Conservation (phyloP, 92 coral and sea anemone genomes). For the Galaxea fascicularis region DNA sequence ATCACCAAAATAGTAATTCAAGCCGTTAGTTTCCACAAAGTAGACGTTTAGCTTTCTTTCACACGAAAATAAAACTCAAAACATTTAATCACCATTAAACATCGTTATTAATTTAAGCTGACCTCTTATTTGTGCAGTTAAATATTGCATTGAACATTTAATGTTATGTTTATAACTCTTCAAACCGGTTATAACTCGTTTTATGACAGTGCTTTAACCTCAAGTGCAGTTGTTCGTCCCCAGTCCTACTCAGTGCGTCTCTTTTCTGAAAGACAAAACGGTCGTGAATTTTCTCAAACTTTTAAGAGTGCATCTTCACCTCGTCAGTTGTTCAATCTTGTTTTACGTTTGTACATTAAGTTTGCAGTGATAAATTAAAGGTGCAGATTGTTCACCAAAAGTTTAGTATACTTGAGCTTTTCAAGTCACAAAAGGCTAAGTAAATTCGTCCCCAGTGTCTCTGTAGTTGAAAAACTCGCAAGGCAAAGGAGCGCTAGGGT, state of each 20-base stretch:
- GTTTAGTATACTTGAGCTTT: not conserved
- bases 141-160: not conserved
- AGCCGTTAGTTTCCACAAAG: not conserved
- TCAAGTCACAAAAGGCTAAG: not conserved
- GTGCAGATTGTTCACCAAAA: not conserved
- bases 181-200: constrained; percentile 43
- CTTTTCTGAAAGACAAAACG: constrained; percentile 55
- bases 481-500: not conserved
- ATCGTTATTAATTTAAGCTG: no score
- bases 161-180: constrained; percentile 22
- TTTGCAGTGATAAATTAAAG: not conserved
- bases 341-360: not conserved
- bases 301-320: not conserved
- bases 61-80: not conserved
- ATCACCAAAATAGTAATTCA: no score
- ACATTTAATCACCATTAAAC: not conserved
- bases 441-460: not conserved
- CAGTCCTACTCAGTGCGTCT: constrained; percentile 52
- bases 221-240: constrained; percentile 59
- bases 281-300: constrained; percentile 18
- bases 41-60: not conserved
- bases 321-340: not conserved
- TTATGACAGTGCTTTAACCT: constrained; percentile 51
- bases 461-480: not conserved
- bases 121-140: no score